phyloP scores from a whole-genome alignment of 2,797 vertebrate genomes.

The Hemibagrus guttatus region DNA sequence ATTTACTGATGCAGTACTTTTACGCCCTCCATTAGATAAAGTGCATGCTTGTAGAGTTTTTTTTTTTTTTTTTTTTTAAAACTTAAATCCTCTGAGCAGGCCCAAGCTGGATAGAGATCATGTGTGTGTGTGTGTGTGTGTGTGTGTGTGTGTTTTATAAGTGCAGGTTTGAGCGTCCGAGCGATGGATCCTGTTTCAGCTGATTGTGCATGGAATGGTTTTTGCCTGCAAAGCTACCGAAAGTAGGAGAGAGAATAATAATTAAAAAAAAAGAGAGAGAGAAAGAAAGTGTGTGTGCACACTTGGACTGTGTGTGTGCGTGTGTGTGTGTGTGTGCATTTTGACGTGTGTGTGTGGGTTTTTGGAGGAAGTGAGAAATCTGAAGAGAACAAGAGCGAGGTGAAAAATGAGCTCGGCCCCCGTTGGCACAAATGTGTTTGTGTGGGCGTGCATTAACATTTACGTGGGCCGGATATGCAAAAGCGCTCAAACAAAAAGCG shows the following conservation, averaged over 20 bases:
- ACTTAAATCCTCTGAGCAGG: slow-evolving; percentile 62
- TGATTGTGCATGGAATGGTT: slow-evolving; percentile 72
- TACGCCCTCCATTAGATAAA: slow-evolving; percentile 54
- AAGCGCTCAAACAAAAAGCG: slow-evolving; percentile 75
- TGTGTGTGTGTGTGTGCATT: slow-evolving; percentile 50
- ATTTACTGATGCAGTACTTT: slow-evolving; percentile 42
- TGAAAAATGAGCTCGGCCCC: slow-evolving; percentile 76
- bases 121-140: slow-evolving; percentile 1
- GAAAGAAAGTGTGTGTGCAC: not conserved
- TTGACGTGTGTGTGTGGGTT: slow-evolving; percentile 59
- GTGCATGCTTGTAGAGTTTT: slow-evolving; percentile 61
- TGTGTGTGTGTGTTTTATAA: slow-evolving; percentile 56
- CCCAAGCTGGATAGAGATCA: slow-evolving; percentile 74
- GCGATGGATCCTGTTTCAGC: slow-evolving; percentile 77
- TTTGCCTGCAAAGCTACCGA: slow-evolving; percentile 26
- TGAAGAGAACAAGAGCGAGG: slow-evolving; percentile 58
- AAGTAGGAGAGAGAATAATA: slow-evolving; percentile 1
- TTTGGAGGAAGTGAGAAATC: slow-evolving; percentile 61
- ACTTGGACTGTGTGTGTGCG: slow-evolving; percentile 39
- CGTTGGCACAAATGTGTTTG: slow-evolving; percentile 81
- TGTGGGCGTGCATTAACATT: slow-evolving; percentile 84
- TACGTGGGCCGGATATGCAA: slow-evolving; percentile 81
- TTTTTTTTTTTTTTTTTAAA: not conserved
- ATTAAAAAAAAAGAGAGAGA: not conserved
- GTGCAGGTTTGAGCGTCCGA: slow-evolving; percentile 69